Evolutionary conservation across 1,140 invertebrate species (phyloP), one percentile per base, ranked within the genome.

Genomic region (Coptotermes formosanus): DNA sequence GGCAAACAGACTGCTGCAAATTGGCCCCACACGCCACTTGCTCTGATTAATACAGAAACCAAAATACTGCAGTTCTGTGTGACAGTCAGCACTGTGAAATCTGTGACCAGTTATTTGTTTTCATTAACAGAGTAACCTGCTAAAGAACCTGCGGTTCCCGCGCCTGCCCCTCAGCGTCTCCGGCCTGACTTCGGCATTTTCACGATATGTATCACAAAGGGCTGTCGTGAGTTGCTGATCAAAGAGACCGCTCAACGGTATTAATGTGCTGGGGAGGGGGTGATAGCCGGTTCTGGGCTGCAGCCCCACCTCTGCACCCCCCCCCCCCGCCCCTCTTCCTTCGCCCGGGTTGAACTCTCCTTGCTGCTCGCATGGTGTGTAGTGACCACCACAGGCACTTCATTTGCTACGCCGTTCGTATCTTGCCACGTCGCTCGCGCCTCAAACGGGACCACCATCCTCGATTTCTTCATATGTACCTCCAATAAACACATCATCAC

Each of bases 161-260:
- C 52, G 0, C n/a, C 8, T 1, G 2, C 64, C 64, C 64, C 3
- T 30, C 64, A 75, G n/a, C 64, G 30, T 0, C 64, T 30, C 25
- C 4, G 6, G 25, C n/a, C 64, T 30, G 64, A 75, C 64, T 75
- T 75, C 64, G 64, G 64, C 64, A 75, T 75, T 75, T 75, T 75
- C n/a, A 75, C 64, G 64, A 75, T 75, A 75, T 75, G 16, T 75
- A 75, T 75, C 64, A 75, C 64, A 75, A 75, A 75, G 64, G n/a
- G 9, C 64, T 75, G 64, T 75, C 64, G 64, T 75, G 64, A 75
- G 64, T 75, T 30, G 64, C 64, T 75, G 64, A 75, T 75, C 64
- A 75, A 75, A 75, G 64, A 30, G 25, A 30, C 64, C 64, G 64
- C 64, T 75, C 25, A 6, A 25, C n/a, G 64, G 52, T 55, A 55